Conservation (phyloP, 2,113 vertebrate genomes). For the Lophura nycthemera region DNA sequence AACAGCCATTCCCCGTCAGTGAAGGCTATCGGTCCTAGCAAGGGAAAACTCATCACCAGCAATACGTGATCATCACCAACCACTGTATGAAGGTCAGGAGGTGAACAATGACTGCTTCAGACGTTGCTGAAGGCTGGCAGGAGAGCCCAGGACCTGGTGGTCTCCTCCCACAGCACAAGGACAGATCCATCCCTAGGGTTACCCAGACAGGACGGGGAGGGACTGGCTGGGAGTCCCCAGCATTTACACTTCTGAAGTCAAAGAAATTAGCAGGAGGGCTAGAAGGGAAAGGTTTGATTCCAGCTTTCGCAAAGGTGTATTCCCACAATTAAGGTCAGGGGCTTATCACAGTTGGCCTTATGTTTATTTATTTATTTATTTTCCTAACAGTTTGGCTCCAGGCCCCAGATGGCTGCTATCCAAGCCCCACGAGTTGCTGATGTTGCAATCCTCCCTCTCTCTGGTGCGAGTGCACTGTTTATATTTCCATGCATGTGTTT, state of each 20-base stretch:
- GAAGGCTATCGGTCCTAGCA: background rate
- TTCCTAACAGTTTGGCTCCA: conserved; percentile 8
- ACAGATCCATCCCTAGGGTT: background rate
- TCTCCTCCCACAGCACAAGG: background rate
- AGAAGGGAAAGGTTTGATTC: background rate
- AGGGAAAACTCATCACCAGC: background rate
- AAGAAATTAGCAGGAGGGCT: background rate
- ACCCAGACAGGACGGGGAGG: background rate
- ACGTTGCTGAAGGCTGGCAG: background rate
- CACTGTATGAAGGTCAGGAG: background rate
- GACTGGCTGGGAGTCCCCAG: rapidly evolving
- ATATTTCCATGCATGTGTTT: conserved; percentile 57
- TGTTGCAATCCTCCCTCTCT: conserved; percentile 55
- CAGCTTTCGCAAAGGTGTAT: background rate
- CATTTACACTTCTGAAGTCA: background rate
- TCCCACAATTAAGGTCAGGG: conserved; percentile 14
- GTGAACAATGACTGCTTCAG: background rate
- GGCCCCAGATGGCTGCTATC: background rate
- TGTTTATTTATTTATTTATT: conserved; percentile 15
- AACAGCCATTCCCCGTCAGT: background rate
- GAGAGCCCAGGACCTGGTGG: background rate
- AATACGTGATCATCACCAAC: background rate
- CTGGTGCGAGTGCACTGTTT: conserved; percentile 42
- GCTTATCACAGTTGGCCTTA: background rate
- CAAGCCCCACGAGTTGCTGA: background rate